phyloP scores from a whole-genome alignment of 2,888 invertebrate species.

The Halictus quadricinctus region DNA sequence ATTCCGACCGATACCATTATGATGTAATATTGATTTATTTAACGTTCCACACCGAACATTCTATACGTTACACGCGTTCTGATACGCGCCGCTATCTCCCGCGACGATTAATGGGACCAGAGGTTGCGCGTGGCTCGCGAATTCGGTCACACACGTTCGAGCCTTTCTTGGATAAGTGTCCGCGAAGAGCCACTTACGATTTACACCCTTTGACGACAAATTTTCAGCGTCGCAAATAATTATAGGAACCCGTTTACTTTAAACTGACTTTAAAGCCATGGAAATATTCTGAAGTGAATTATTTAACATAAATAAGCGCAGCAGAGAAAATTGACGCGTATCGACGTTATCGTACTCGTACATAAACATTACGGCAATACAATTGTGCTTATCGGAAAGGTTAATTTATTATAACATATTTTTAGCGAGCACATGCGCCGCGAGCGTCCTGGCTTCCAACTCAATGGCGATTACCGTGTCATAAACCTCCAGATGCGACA shows the following conservation, averaged over 20 bases:
- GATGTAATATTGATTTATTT: slow-evolving; percentile 53
- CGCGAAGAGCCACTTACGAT: no score
- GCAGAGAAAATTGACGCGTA: background rate
- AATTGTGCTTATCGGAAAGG: background rate
- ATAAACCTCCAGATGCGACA: slow-evolving; percentile 11
- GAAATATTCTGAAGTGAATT: no score
- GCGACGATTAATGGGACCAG: slow-evolving; percentile 20
- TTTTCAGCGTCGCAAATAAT: no score
- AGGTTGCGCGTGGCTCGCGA: background rate
- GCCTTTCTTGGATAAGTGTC: background rate
- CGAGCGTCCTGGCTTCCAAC: slow-evolving; percentile 7
- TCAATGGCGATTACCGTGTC: slow-evolving; percentile 11
- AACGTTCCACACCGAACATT: slow-evolving; percentile 4
- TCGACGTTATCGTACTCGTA: background rate
- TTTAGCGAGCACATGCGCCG: slow-evolving; percentile 1
- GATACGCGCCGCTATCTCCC: slow-evolving; percentile 20
- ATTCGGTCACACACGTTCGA: background rate
- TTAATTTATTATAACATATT: slow-evolving; percentile 6
- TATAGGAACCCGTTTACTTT: no score
- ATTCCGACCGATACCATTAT: slow-evolving; percentile 45
- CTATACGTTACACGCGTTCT: background rate
- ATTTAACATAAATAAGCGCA: background rate
- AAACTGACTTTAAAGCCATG: no score
- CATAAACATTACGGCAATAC: background rate
- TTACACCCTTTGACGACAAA: no score